A percentile compares a stretch with the other conserved stretches of the same genome.
phyloP scores from a whole-genome alignment of 2,113 vertebrate genomes.

The Benitochromis conjunctus region DNA sequence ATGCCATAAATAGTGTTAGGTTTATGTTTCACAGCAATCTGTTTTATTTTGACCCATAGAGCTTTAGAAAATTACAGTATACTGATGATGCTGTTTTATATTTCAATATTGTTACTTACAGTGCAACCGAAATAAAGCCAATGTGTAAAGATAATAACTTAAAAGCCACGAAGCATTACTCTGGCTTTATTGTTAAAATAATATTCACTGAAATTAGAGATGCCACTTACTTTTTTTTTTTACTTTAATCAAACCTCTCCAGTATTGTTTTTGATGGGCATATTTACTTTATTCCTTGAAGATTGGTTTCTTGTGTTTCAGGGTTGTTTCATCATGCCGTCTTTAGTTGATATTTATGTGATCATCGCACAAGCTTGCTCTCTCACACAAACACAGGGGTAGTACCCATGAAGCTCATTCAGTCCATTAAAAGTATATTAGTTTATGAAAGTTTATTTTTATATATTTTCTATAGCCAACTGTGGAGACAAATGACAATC shows the following conservation, averaged over 20 bases:
- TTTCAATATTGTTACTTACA: not conserved
- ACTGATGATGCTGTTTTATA: not conserved
- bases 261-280: not conserved
- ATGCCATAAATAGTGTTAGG: not conserved
- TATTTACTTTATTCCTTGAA: constrained; percentile 20
- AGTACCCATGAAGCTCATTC: not conserved
- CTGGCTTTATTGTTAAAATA: not conserved
- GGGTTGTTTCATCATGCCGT: constrained; percentile 45
- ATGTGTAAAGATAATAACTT: not conserved
- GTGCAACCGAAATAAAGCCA: not conserved
- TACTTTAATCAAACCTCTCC: not conserved
- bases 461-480: not conserved
- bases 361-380: not conserved
- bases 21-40: not conserved
- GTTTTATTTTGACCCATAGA: not conserved
- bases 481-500: not conserved
- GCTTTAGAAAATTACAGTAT: not conserved
- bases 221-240: not conserved
- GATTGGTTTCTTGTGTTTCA: constrained; percentile 41
- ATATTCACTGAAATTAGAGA: not conserved
- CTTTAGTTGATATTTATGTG: constrained; percentile 33
- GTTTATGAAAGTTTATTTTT: not conserved
- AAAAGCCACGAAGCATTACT: not conserved
- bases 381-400: not conserved
- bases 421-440: not conserved